Percentiles rank a stretch among this genome's conserved stretches.
Conservation (phyloP, 2,113 vertebrate genomes). For the Alosa alosa region DNA sequence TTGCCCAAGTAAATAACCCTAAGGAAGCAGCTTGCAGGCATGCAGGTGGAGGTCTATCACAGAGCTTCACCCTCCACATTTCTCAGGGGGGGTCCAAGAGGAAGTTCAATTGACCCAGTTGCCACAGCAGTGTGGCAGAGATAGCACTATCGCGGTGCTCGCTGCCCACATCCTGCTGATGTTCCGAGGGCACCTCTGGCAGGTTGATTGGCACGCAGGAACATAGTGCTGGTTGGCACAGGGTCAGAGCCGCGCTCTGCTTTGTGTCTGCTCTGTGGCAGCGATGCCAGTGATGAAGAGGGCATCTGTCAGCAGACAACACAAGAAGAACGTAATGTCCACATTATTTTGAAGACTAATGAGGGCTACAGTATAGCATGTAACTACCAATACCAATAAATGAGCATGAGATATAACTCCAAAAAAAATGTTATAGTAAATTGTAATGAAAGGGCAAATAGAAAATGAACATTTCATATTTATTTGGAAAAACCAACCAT, state of each 20-base stretch:
- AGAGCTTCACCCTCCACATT: not conserved
- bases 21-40: not conserved
- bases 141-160: not conserved
- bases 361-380: not conserved
- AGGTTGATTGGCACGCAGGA: not conserved
- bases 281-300: not conserved
- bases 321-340: not conserved
- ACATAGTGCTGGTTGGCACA: not conserved
- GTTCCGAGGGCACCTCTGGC: not conserved
- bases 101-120: not conserved
- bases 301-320: not conserved
- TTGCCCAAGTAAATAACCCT: not conserved
- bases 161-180: not conserved
- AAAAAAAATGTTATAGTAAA: not conserved
- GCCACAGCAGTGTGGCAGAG: not conserved
- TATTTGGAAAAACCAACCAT: not conserved
- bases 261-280: not conserved
- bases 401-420: not conserved
- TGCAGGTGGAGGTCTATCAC: not conserved
- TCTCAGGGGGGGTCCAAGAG: not conserved
- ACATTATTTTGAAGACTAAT: not conserved
- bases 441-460: not conserved
- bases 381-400: no score
- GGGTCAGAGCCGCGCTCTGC: not conserved
- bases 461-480: not conserved